Evolutionary conservation across 2,888 invertebrate genomes (phyloP).

Genomic region (Amphiduros pacificus): DNA sequence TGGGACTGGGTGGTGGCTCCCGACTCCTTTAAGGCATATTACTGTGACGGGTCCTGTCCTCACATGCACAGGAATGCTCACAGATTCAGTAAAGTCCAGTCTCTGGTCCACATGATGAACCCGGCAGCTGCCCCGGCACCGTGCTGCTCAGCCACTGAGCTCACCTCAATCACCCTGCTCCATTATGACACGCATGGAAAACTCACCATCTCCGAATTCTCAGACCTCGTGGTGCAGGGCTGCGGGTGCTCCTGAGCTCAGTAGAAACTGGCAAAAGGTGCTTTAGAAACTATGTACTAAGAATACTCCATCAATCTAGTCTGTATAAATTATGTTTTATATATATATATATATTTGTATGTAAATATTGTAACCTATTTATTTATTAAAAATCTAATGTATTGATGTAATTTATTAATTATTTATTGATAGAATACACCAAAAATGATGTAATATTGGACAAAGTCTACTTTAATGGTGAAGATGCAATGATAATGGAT

Average conservation of each 20-base stretch:
- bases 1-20: slow-evolving; percentile 51
- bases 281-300: no score
- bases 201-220: slow-evolving; percentile 36
- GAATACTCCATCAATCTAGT: no score
- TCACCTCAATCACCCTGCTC: slow-evolving; percentile 39
- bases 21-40: slow-evolving; percentile 42
- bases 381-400: no score
- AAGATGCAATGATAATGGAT: no score
- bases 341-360: no score
- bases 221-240: slow-evolving; percentile 44
- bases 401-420: no score
- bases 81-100: slow-evolving; percentile 43
- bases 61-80: slow-evolving; percentile 41
- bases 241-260: slow-evolving; percentile 46
- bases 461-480: no score
- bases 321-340: no score
- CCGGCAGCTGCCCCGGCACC: slow-evolving; percentile 38
- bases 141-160: slow-evolving; percentile 42
- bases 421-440: no score
- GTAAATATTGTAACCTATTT: no score
- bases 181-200: slow-evolving; percentile 38
- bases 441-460: no score
- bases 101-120: slow-evolving; percentile 37
- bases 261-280: no score
- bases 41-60: slow-evolving; percentile 46